phyloP scores from a whole-genome alignment of 2,888 invertebrate genomes.

The Myathropa florea region DNA sequence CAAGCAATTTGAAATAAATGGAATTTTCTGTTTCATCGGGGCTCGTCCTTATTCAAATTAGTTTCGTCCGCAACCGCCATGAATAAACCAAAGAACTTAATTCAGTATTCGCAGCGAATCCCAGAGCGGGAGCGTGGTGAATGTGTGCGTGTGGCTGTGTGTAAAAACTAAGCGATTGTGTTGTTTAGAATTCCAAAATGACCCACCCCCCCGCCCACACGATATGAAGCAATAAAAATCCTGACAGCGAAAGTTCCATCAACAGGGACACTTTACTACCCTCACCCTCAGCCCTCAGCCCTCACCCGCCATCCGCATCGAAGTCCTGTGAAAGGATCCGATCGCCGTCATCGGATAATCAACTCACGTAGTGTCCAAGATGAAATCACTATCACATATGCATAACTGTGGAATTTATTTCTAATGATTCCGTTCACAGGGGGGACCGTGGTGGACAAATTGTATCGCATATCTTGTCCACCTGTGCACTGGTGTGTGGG shows the following conservation, averaged over 20 bases:
- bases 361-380: slow-evolving; percentile 75
- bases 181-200: slow-evolving; percentile 67
- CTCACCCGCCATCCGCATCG: background rate
- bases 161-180: slow-evolving; percentile 58
- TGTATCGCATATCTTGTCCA: slow-evolving; percentile 68
- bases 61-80: slow-evolving; percentile 48
- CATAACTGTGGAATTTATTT: slow-evolving; percentile 77
- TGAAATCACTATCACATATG: slow-evolving; percentile 78
- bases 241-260: slow-evolving; percentile 67
- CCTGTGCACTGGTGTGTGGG: slow-evolving; percentile 44
- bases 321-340: background rate
- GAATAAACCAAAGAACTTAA: slow-evolving; percentile 54
- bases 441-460: slow-evolving; percentile 48
- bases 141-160: background rate
- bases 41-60: slow-evolving; percentile 56
- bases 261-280: slow-evolving; percentile 65
- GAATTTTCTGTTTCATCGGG: slow-evolving; percentile 49
- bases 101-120: slow-evolving; percentile 66
- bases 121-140: background rate
- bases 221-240: slow-evolving; percentile 60
- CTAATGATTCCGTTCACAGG: slow-evolving; percentile 57
- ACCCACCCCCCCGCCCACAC: background rate
- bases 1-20: slow-evolving; percentile 65
- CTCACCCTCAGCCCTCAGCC: background rate
- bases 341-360: slow-evolving; percentile 63